Percentiles rank a stretch among this genome's conserved stretches.
phyloP scores from a whole-genome alignment of 2,113 vertebrate species.

The Corythornis vintsioides region DNA sequence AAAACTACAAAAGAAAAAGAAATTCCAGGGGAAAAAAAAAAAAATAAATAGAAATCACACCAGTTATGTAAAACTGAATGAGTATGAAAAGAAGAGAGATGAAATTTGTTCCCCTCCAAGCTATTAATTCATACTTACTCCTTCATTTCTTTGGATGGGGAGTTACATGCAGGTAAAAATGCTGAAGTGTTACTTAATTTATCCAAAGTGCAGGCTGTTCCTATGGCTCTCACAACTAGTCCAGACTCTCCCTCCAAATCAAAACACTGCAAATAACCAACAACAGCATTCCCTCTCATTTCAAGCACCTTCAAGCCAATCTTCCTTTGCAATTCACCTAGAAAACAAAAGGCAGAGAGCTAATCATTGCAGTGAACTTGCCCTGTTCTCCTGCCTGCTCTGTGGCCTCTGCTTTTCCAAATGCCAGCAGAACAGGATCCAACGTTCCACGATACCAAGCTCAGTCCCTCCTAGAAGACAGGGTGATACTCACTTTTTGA shows the following conservation, averaged over 20 bases:
- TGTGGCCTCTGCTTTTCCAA: not conserved
- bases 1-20: constrained; percentile 31
- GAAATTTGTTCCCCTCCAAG: constrained; percentile 30
- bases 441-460: not conserved
- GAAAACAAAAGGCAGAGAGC: constrained; percentile 30
- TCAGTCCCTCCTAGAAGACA: not conserved
- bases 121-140: constrained; percentile 90
- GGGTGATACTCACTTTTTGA: not conserved
- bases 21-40: not conserved
- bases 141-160: constrained; percentile 96
- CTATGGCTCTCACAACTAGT: constrained; percentile 96
- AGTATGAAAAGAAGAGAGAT: constrained; percentile 43
- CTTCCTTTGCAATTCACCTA: constrained; percentile 97
- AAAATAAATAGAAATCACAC: not conserved
- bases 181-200: constrained; percentile 87
- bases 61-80: constrained; percentile 59
- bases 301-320: constrained; percentile 97
- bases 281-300: constrained; percentile 97
- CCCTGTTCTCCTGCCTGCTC: not conserved
- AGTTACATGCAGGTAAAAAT: constrained; percentile 88
- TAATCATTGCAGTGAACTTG: not conserved
- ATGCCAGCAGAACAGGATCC: not conserved
- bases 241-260: constrained; percentile 98
- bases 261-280: constrained; percentile 98
- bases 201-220: constrained; percentile 96